Evolutionary conservation across 2,797 vertebrate species (phyloP).

Genomic region (Pristis pectinata): DNA sequence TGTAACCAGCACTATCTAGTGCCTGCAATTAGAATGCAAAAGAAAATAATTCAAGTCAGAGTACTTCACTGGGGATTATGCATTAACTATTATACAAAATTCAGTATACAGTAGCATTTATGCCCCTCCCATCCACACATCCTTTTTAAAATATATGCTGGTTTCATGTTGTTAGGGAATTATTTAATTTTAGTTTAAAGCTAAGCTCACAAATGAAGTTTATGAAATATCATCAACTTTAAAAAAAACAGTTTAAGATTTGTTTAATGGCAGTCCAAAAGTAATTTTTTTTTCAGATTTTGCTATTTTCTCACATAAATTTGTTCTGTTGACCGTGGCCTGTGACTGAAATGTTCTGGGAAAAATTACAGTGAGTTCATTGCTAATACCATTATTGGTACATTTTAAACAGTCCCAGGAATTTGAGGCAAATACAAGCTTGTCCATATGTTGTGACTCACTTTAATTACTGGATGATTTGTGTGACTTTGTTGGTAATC

Average conservation of each 20-base stretch:
- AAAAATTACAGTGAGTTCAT: neutral
- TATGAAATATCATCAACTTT: neutral
- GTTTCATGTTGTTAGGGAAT: neutral
- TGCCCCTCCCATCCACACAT: too few species aligned
- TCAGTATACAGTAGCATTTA: neutral
- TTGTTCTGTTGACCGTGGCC: neutral
- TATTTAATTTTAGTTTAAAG: neutral
- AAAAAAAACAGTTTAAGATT: neutral
- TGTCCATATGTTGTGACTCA: neutral
- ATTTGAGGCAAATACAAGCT: too few species aligned
- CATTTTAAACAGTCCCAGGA: neutral
- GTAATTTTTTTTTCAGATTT: neutral
- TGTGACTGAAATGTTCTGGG: too few species aligned
- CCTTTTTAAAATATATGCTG: neutral
- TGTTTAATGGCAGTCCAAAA: neutral
- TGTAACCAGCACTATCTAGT: neutral
- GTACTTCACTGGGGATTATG: neutral
- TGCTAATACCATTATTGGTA: neutral
- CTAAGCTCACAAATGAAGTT: neutral
- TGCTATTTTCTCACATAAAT: neutral
- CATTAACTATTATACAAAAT: neutral
- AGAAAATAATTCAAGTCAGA: neutral
- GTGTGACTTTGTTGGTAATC: neutral
- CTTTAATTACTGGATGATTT: neutral
- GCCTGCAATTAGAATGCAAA: neutral